These are phyloP conservation scores for Leptodactylus fuscus DNA, from an alignment of 2,113 vertebrate species.

Conservation along the genomic window DNA sequence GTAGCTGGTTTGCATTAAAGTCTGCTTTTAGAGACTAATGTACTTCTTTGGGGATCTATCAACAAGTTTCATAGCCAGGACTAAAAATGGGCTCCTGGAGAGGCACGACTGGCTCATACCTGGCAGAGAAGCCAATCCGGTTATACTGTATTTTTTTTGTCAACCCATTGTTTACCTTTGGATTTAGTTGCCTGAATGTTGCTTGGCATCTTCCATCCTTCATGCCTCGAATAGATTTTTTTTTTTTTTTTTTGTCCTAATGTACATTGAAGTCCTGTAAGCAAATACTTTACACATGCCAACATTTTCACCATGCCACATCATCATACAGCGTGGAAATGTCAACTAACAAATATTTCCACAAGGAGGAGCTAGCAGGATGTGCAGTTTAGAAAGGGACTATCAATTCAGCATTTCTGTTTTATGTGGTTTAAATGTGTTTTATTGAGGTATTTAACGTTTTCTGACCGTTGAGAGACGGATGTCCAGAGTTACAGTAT, in stretches of 20 bases:
- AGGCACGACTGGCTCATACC: too few species aligned
- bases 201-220: neutral
- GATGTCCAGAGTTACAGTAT: too few species aligned
- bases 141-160: neutral
- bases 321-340: constrained; percentile 40
- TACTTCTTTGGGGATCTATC: too few species aligned
- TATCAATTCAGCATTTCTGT: neutral
- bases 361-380: constrained; percentile 37
- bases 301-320: constrained; percentile 49
- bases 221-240: neutral
- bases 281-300: too few species aligned
- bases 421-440: neutral
- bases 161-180: neutral
- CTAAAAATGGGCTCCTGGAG: too few species aligned
- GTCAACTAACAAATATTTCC: constrained; percentile 18
- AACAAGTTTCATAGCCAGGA: too few species aligned
- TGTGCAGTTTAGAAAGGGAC: neutral
- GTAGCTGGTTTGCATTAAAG: too few species aligned
- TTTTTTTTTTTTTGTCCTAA: too few species aligned
- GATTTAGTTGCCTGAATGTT: neutral
- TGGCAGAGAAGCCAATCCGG: neutral
- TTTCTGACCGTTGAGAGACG: neutral
- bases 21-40: too few species aligned
- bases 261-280: neutral
- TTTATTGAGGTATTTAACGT: neutral